Conservation (phyloP, 2,113 vertebrate genomes). For the Alouatta palliata region DNA sequence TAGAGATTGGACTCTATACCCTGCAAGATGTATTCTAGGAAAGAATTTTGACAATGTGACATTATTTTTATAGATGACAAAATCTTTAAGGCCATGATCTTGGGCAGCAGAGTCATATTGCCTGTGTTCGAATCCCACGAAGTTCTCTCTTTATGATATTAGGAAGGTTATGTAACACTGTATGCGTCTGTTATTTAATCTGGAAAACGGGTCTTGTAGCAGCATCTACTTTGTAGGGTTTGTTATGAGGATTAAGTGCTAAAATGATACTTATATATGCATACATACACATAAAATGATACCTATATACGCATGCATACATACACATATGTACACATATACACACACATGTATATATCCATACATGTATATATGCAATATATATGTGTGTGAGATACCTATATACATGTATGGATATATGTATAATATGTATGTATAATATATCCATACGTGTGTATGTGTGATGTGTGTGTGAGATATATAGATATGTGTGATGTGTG, state of each 20-base stretch:
- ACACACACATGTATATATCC: background rate
- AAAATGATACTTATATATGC: background rate
- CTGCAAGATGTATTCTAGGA: conserved; percentile 31
- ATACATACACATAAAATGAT: background rate
- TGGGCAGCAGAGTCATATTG: background rate
- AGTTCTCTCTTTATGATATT: background rate
- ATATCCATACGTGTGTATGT: no score
- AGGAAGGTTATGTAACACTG: background rate
- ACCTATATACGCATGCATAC: background rate
- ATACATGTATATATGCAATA: background rate
- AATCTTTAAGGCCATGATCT: background rate
- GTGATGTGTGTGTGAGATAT: background rate
- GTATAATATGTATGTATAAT: no score
- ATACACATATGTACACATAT: background rate
- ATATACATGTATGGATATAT: no score
- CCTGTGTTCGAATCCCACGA: background rate
- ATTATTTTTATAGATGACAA: conserved; percentile 23
- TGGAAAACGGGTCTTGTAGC: background rate
- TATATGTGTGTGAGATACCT: background rate
- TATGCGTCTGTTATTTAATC: background rate
- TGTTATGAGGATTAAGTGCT: conserved; percentile 8
- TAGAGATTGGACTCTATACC: conserved; percentile 17
- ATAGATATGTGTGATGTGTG: no score
- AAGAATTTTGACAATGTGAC: background rate
- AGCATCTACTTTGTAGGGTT: background rate